Conservation (phyloP, 2,113 vertebrate species). For the Tenrec ecaudatus region DNA sequence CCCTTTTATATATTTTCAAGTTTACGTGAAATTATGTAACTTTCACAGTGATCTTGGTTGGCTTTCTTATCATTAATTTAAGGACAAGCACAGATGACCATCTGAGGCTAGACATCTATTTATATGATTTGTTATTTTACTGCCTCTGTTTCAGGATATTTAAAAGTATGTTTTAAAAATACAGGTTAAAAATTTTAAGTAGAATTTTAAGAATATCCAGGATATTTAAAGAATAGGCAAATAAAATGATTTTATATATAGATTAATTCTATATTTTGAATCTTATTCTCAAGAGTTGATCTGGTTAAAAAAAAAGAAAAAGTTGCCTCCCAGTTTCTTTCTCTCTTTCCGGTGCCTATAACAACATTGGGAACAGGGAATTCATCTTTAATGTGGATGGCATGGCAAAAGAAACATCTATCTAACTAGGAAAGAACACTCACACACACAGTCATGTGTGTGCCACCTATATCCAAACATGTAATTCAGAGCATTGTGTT, state of each 20-base stretch:
- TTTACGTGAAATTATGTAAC: too few relatives aligned
- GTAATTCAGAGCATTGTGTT: conserved; percentile 15
- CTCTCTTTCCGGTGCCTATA: conserved; percentile 13
- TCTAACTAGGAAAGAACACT: conserved; percentile 43
- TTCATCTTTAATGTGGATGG: conserved; percentile 46
- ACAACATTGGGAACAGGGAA: neutral
- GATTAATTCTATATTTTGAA: conserved; percentile 34
- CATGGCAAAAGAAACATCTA: conserved; percentile 20
- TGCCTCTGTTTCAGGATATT: conserved; percentile 36
- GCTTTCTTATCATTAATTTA: conserved; percentile 40
- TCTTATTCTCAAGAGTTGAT: conserved; percentile 54
- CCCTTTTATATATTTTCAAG: too few relatives aligned
- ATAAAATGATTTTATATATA: conserved; percentile 29
- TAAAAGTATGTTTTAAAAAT: neutral
- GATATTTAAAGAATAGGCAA: too few relatives aligned
- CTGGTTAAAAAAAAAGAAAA: conserved; percentile 32
- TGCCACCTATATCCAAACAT: conserved; percentile 21
- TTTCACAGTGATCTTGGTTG: neutral
- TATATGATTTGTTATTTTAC: conserved; percentile 8
- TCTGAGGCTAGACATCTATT: neutral
- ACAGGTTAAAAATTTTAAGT: too few relatives aligned
- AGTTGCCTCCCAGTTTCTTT: neutral
- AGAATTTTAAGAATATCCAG: too few relatives aligned
- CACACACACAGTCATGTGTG: conserved; percentile 43
- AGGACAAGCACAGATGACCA: conserved; percentile 52